Percentiles rank a stretch among this genome's conserved stretches.
phyloP scores from a whole-genome alignment of 2,888 invertebrate genomes.

The Clitarchus hookeri region DNA sequence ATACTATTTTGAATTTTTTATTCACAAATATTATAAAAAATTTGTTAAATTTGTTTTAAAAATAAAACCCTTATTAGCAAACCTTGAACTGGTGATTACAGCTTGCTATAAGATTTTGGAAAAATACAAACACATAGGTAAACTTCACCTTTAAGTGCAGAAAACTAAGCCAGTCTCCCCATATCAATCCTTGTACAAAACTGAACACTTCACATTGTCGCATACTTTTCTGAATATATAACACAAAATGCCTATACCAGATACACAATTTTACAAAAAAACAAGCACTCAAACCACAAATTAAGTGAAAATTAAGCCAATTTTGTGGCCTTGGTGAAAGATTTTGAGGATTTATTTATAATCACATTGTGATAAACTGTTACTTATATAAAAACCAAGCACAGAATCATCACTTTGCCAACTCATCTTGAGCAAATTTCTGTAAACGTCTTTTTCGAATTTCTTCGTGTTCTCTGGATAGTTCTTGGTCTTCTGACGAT shows the following conservation, averaged over 20 bases:
- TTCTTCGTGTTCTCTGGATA: conserved; percentile 63
- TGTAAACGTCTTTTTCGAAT: conserved; percentile 75
- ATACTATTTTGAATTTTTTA: too few relatives aligned
- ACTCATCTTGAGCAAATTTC: conserved; percentile 60
- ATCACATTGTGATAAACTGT: conserved; percentile 7
- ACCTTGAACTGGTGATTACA: too few relatives aligned
- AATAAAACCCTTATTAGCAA: too few relatives aligned
- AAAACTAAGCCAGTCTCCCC: too few relatives aligned
- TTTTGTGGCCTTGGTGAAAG: background rate
- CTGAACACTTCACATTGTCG: too few relatives aligned
- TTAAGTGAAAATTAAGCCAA: background rate
- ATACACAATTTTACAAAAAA: background rate
- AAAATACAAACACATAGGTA: too few relatives aligned
- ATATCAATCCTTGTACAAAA: too few relatives aligned
- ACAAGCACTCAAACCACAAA: background rate
- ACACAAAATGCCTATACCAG: background rate
- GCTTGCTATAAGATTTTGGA: too few relatives aligned
- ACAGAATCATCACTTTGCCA: background rate
- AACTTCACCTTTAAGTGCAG: too few relatives aligned
- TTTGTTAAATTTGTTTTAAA: too few relatives aligned
- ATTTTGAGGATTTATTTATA: background rate
- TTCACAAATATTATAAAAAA: too few relatives aligned
- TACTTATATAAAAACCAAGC: background rate
- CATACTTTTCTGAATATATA: too few relatives aligned
- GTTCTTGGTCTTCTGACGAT: background rate